Base-by-base conservation (phyloP, 92 coral and sea anemone species). In the Zoanthus gigantus region DNA sequence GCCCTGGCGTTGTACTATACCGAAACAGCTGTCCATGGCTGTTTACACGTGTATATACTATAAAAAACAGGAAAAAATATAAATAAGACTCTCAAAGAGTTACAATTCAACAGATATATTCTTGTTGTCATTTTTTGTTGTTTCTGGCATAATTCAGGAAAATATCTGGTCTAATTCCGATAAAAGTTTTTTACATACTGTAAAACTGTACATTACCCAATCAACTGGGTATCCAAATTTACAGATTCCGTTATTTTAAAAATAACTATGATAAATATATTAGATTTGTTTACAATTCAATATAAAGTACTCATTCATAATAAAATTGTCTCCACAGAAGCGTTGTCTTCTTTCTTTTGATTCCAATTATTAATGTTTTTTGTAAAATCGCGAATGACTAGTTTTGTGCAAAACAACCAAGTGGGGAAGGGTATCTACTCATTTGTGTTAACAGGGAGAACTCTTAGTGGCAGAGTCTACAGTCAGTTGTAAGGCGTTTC, bases 241-340 rank as follows among this genome's bases (percentile, higher is more conserved):
- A 63, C 69, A 63, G 30, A 63, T 63, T 16, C 69, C 4, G 69
- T 17, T 63, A 17, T n/a, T 60, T 63, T 18, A 16, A 63, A 63
- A 63, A 63, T 63, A 63, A 63, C 69, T n/a, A 63, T 18, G 31
- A 63, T 63, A 63, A 63, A 17, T 63, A 63, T n/a, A 63, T 63
- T 63, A 7, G 29, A 1, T 7, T 63, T 63, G 32, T 63, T 63
- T n/a, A 63, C 69, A 16, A 23, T 63, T 63, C 31, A 3, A 9
- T n/a, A 23, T 63, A 63, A 63, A n/a, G 6, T 5, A 2, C n/a
- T 63, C 1, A 61, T 61, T 61, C 28, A 4, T 17, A 0, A 7
- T 61, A 0, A 61, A 16, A 16, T 2, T 4, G 3, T 4, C 29
- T 15, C 7, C 28, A 2, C 9, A 63, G 69, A 63, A 63, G 69